Evolutionary conservation across 2,888 invertebrate species (phyloP), one percentile per base, ranked within the genome.

Genomic region (Drosophila hamatofila): DNA sequence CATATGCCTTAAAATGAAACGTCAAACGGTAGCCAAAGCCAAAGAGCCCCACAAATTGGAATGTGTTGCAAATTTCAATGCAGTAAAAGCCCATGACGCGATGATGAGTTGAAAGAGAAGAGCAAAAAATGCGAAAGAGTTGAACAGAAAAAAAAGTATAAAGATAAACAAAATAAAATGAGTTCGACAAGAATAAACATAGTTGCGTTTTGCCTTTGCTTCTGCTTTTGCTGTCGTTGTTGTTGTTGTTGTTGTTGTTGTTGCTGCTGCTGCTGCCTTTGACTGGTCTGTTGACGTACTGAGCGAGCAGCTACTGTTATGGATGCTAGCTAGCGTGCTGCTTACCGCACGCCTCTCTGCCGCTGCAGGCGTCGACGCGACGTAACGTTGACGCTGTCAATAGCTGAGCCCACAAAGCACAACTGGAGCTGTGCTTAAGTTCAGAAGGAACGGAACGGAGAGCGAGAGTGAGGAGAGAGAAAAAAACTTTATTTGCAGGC

Each of bases 11-110:
- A 57, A 44, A 56, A 59, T 30, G 52, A 74, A 89, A 79, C 89
- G 72, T 75, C 80, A 85, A 89, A 88, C 83, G 77, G 88, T 88
- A 88, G 91, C 85, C 74, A 77, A 82, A 75, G 76, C 30, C 44
- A 42, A 60, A 65, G 57, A 73, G 58, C 65, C 58, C 77, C 83
- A 63, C 81, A 86, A 83, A 85, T 67, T 79, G 72, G 71, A 90
- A 88, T 90, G 83, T 86, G 84, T 88, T 85, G 84, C 83, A 84
- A 88, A 86, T 90, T 90, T 80, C 87, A 90, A 88, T 86, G 90
- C 84, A 90, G 86, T 88, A 83, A 80, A 83, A 77, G 83, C 80
- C 78, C 78, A 60, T 41, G 75, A 33, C 41, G 62, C 44, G 75
- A n/a, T 44, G 64, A 55, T 18, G 56, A 63, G 77, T 60, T 63